These are phyloP conservation scores for Bolborhynchus lineola DNA, from an alignment of 2,113 vertebrate species.

Conservation along the genomic window DNA sequence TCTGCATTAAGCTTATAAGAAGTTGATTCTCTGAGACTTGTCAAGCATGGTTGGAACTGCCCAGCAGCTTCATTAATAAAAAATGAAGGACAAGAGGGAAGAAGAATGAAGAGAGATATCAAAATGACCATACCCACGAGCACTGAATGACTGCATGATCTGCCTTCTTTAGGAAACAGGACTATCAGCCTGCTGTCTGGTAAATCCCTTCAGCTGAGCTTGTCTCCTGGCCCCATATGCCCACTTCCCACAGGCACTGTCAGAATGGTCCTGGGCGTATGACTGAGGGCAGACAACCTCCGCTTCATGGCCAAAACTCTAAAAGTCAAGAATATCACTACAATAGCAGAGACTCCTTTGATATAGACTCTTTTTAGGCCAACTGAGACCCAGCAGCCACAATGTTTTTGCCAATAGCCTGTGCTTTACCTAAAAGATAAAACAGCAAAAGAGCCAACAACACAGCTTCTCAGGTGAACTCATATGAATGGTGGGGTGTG, in stretches of 20 bases:
- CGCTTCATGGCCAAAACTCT: not conserved
- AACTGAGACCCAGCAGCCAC: not conserved
- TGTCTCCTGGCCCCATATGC: not conserved
- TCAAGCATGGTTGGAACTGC: not conserved
- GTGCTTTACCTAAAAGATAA: not conserved
- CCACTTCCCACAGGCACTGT: not conserved
- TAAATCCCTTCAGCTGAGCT: not conserved
- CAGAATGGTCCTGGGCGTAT: not conserved
- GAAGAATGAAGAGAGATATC: not conserved
- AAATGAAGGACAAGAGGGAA: not conserved
- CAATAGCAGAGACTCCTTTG: not conserved
- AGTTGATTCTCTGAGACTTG: not conserved
- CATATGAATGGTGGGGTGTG: not conserved
- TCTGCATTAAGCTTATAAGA: not conserved
- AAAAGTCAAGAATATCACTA: not conserved
- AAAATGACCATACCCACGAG: not conserved
- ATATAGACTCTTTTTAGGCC: not conserved
- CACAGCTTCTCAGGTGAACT: not conserved
- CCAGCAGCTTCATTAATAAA: not conserved
- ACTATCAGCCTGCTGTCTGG: not conserved
- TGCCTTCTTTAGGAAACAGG: not conserved
- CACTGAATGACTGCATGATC: not conserved
- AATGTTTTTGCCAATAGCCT: not conserved
- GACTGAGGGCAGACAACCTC: not conserved
- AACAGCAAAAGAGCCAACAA: not conserved